Evolutionary conservation across 2,797 vertebrate genomes (phyloP).

Genomic region (Sebastolobus alascanus): DNA sequence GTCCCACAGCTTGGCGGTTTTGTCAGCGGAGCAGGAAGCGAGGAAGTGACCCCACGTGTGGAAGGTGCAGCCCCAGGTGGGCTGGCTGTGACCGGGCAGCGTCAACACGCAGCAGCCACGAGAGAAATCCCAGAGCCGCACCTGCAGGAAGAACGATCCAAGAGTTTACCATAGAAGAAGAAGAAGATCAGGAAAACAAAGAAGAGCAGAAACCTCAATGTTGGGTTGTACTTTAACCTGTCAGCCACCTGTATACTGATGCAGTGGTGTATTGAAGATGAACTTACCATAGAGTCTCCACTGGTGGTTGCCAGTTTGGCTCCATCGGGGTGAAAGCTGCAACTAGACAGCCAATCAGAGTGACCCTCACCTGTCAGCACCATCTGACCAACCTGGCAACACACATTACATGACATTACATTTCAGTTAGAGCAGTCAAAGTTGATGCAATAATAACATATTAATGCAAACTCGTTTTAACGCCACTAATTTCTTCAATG

Average conservation of each 20-base stretch:
- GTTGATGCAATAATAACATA: no score
- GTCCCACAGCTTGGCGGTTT: conserved; percentile 87
- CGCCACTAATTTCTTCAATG: no score
- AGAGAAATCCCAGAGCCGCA: conserved; percentile 63
- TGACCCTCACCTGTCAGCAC: conserved; percentile 88
- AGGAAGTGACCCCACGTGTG: conserved; percentile 87
- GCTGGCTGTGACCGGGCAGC: conserved; percentile 47
- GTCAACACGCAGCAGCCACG: conserved; percentile 36
- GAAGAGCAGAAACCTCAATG: no score
- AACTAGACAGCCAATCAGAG: conserved; percentile 89
- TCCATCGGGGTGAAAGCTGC: conserved; percentile 90
- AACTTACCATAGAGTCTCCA: conserved; percentile 62
- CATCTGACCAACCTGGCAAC: conserved; percentile 72
- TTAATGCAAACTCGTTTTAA: no score
- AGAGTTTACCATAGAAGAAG: not conserved
- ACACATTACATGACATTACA: conserved; percentile 9
- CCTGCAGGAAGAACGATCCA: conserved; percentile 28
- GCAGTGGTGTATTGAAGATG: rapidly evolving
- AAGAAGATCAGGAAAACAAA: not conserved
- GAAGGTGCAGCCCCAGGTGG: conserved; percentile 83
- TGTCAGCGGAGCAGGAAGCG: conserved; percentile 89
- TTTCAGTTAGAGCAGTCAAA: not conserved
- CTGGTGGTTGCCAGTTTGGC: conserved; percentile 84
- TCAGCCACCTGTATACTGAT: not conserved
- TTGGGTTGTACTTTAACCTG: not conserved